Base-by-base conservation (phyloP, 2,797 vertebrate species). In the Sebastes taczanowskii region DNA sequence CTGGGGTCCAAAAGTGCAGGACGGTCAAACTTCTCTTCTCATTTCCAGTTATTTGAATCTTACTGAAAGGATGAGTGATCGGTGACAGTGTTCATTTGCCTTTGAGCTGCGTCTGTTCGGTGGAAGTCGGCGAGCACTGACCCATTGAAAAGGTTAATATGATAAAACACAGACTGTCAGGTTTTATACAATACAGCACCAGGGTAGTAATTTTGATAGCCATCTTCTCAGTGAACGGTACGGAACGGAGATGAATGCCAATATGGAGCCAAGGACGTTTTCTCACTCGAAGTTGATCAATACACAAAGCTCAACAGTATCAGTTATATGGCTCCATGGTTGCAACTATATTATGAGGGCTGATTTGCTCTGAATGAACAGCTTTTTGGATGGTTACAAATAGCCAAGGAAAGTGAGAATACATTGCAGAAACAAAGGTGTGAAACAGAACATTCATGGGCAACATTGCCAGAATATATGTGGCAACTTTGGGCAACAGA, bases 211-310 rank as follows among this genome's bases (percentile, higher is more conserved):
- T 85, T 89, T 81, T 81, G 74, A 88, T 77, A 65, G 70, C 67
- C 70, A 60, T 64, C 67, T 82, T 69, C 77, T 84, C 67, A 70
- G 77, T 67, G 71, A 77, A 73, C 9, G 73, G 65, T 84, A 71
- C 22, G 32, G 71, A 55, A 42, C 14, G 38, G 14, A 72, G 58
- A 78, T 69, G 38, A 87, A 84, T 67, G 81, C 82, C 82, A 80
- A 78, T 68, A 83, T 46, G 75, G 80, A 92, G 83, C 86, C 84
- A 85, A 87, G 83, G 79, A 70, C 7, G 1, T 71, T 20, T 74
- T 49, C 9, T 52, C 49, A 20, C 35, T 25, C 7, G 53, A 72
- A n/a, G 35, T 56, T 22, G 20, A 49, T 67, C 22, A 32, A 22
- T 34, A 22, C 55, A 16, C 35, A 38, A 63, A 42, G 13, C 27